phyloP scores from a whole-genome alignment of 2,113 vertebrate species.

The Micronycteris hirsuta region DNA sequence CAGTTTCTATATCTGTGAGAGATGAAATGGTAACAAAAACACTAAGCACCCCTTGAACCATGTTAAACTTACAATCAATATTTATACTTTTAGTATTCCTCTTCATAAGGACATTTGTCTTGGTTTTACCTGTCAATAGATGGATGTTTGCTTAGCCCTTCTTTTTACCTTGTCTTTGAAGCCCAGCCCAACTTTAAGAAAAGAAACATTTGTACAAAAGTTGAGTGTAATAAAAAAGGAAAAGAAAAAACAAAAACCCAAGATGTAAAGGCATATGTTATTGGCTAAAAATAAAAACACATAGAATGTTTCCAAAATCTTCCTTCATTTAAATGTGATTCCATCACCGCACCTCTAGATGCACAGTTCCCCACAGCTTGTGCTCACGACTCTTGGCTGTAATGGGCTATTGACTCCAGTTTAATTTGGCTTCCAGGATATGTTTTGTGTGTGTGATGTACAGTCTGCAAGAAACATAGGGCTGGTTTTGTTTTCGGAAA shows the following conservation, averaged over 20 bases:
- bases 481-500: slow-evolving; percentile 49
- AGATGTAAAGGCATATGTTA: neutral
- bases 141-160: neutral
- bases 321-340: neutral
- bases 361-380: neutral
- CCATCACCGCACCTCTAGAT: neutral
- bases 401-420: neutral
- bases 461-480: neutral
- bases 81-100: neutral
- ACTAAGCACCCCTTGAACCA: neutral
- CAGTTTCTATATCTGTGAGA: neutral
- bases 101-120: neutral
- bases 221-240: neutral
- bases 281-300: too few relatives aligned
- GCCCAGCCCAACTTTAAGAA: neutral
- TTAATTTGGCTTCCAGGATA: neutral
- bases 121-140: neutral
- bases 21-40: neutral
- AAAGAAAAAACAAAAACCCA: neutral
- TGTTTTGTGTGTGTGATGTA: neutral
- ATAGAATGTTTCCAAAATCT: neutral
- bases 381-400: neutral
- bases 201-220: neutral
- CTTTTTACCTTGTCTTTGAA: neutral
- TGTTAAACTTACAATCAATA: neutral